Percentiles rank a stretch among this genome's conserved stretches.
Evolutionary conservation across 2,797 vertebrate species (phyloP).

Genomic region (Pelobates cultripes): DNA sequence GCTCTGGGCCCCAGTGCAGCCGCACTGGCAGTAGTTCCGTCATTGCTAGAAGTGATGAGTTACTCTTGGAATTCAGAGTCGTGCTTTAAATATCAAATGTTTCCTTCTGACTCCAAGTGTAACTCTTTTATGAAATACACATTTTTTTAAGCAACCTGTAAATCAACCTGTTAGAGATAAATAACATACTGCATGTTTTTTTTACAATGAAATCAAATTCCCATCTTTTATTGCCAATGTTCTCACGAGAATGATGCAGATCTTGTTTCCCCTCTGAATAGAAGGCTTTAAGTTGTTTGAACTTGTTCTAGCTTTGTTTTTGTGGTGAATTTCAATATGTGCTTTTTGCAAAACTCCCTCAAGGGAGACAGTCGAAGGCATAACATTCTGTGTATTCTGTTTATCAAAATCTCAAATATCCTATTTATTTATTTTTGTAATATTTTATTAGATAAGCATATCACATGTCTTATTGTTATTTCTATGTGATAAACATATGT

Average conservation of each 20-base stretch:
- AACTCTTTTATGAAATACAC: no score
- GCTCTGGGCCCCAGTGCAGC: no score
- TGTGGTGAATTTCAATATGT: constrained; percentile 31
- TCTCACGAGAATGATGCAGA: constrained; percentile 46
- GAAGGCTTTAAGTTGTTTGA: constrained; percentile 36
- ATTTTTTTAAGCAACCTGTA: no score
- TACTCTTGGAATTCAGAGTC: no score
- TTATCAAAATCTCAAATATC: background rate
- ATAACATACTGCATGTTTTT: background rate
- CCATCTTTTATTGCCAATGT: constrained; percentile 15
- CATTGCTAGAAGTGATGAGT: no score
- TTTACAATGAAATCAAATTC: constrained; percentile 12
- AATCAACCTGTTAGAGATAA: background rate
- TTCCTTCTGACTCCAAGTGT: no score
- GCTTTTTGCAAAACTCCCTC: constrained; percentile 36
- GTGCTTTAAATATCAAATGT: no score
- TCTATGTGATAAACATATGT: background rate
- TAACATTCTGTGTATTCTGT: constrained; percentile 25
- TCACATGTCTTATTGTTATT: background rate
- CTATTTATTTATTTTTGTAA: background rate
- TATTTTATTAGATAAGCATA: background rate
- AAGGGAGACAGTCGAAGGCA: constrained; percentile 44
- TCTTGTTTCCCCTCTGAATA: constrained; percentile 35
- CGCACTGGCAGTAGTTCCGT: no score
- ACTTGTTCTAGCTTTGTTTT: constrained; percentile 32